These are phyloP conservation scores for Arion vulgaris DNA, from an alignment of 1,140 invertebrate species.

Conservation along the genomic window DNA sequence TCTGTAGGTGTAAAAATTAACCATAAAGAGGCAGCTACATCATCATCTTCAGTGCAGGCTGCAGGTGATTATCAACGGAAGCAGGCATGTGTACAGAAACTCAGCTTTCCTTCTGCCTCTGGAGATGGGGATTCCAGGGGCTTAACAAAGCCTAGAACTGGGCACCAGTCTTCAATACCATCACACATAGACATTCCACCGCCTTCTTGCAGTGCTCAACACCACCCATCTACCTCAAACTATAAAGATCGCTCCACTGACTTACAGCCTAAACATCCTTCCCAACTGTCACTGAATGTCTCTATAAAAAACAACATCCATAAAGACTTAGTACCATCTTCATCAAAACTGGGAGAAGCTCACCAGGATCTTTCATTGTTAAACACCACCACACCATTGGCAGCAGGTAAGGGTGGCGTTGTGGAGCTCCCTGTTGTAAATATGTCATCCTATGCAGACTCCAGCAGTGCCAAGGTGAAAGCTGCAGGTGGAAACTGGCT, in stretches of 20 bases:
- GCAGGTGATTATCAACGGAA: not conserved
- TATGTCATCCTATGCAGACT: slow-evolving; percentile 37
- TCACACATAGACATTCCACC: not conserved
- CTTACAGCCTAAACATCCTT: not conserved
- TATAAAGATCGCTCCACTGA: not conserved
- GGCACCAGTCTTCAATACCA: not conserved
- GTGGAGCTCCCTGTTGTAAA: slow-evolving; percentile 40
- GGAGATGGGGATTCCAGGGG: not conserved
- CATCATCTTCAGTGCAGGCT: not conserved
- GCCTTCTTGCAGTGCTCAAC: not conserved
- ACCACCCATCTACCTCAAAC: not conserved
- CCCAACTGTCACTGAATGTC: not conserved
- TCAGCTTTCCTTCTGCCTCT: not conserved
- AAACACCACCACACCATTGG: slow-evolving; percentile 15
- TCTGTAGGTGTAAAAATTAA: not conserved
- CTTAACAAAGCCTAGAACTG: slow-evolving; percentile 7
- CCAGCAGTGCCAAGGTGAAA: slow-evolving; percentile 49
- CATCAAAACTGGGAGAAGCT: slow-evolving; percentile 43
- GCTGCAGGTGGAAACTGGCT: slow-evolving; percentile 66
- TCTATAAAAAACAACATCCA: not conserved
- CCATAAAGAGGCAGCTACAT: slow-evolving; percentile 2
- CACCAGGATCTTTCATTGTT: slow-evolving; percentile 23
- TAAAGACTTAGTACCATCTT: not conserved
- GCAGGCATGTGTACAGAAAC: not conserved
- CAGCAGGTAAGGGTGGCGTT: slow-evolving; percentile 28